Evolutionary conservation across 2,888 invertebrate genomes (phyloP), one percentile per base, ranked within the genome.

Genomic region (Drosophila leonis): DNA sequence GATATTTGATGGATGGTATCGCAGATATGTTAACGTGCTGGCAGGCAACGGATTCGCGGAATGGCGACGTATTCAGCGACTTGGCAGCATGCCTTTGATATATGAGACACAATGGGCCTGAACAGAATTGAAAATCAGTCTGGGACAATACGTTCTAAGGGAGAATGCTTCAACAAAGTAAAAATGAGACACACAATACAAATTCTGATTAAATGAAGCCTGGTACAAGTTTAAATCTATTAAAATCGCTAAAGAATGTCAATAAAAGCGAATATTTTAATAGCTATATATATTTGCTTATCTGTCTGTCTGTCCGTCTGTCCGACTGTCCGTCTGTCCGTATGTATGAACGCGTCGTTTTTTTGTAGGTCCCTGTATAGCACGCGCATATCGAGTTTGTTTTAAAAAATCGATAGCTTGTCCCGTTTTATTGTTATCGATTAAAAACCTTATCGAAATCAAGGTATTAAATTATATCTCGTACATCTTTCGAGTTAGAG

Each of bases 1-100:
- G 75, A 82, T 88, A 83, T 89, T 89, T 89, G 88, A 89, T 89
- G 84, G 88, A 90, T 89, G 88, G 78, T 65, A 83, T 86, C 74
- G 73, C 74, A 76, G 87, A 87, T 84, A 87, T 82, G 87, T 75
- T 78, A 84, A 87, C 75, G 75, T 83, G 76, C 75, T 68, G 73
- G 74, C 85, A 74, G 75, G 74, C 65, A 70, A 75, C 69, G 78
- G 74, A 77, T 69, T 73, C 77, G 71, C 75, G 84, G 70, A 71
- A 84, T 72, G 68, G 67, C 71, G 59, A 62, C 72, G 62, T 65
- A 72, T 66, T 44, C 77, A 56, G 27, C 66, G 56, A 42, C 51
- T 55, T 63, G 72, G 44, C 67, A 42, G 51, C 61, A 49, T 72
- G 69, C 71, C 80, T 87, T 82, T 84, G 87, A 82, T 80, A 77